Base-by-base conservation (phyloP, 2,888 invertebrate species). In the Laspeyria flexula region DNA sequence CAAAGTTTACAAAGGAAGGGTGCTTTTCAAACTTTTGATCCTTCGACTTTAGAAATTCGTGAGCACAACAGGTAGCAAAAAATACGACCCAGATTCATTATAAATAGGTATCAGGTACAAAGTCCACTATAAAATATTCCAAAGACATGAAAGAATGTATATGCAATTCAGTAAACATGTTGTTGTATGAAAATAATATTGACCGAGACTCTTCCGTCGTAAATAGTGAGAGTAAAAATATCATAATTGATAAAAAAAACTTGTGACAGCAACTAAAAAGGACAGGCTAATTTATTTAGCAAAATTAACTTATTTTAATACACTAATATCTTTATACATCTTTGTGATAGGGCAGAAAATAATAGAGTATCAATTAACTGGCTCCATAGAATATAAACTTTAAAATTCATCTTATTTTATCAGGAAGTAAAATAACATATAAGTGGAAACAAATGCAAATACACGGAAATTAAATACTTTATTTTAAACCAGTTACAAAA, bases 1-100 rank as follows among this genome's bases (percentile, higher is more conserved):
- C 33, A 29, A 53, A 50, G 18, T 55, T 55, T 50, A 27, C 10
- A 25, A 13, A 29, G 40, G 15, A 29, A 44, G 48, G 11, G 18
- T 5, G 12, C 33, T 12, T 0, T 37, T 0, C 16, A 46, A 57
- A 57, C 53, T 61, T 50, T 34, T 27, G 15, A 39, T 23, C 11
- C 15, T 3, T 1, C 12, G n/a, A 9, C 11, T 15, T 15, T 11
- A 34, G 4, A 25, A 34, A 3, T n/a, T 34, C 5, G 0, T 3
- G 6, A 25, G 9, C 12, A 15, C 37, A 21, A 18, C 21, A 7
- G 21, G 21, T 7, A 25, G 33, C 11, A 15, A 5, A 6, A 31
- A 42, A 21, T 18, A 13, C 27, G 33, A 13, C 41, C 31, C 21
- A 42, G n/a, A n/a, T n/a, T n/a, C n/a, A n/a, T n/a, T 7, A 10